phyloP scores from a whole-genome alignment of 2,113 vertebrate genomes.

The Podiceps cristatus region DNA sequence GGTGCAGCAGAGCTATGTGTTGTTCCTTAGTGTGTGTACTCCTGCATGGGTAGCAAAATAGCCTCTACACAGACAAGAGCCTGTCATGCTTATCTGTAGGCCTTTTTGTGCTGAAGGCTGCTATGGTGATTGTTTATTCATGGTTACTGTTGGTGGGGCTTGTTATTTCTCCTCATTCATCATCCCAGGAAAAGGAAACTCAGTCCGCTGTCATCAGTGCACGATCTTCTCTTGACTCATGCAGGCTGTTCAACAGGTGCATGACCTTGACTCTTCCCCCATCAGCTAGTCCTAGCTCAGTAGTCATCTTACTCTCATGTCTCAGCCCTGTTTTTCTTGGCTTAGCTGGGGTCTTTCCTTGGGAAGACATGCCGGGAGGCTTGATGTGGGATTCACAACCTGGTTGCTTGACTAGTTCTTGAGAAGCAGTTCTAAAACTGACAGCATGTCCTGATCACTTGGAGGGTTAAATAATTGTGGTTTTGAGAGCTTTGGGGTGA shows the following conservation, averaged over 20 bases:
- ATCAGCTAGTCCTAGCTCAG: not conserved
- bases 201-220: not conserved
- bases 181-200: not conserved
- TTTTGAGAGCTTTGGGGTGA: slow-evolving; percentile 18
- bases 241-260: not conserved
- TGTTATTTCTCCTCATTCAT: not conserved
- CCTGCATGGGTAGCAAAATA: not conserved
- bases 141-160: not conserved
- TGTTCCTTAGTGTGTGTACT: not conserved
- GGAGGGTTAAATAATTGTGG: slow-evolving; percentile 23
- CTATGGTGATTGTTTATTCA: not conserved
- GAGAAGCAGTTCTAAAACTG: not conserved
- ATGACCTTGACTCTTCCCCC: not conserved
- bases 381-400: not conserved
- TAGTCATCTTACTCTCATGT: not conserved
- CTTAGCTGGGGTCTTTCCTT: not conserved
- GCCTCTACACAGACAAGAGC: not conserved
- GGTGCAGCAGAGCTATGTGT: not conserved
- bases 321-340: not conserved
- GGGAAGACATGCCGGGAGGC: not conserved
- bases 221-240: not conserved
- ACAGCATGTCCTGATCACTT: not conserved
- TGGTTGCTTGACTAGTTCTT: not conserved
- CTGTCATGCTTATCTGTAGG: not conserved
- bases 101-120: not conserved